These are phyloP conservation scores for Alosa sapidissima DNA, from an alignment of 2,797 vertebrate genomes.

Conservation along the genomic window DNA sequence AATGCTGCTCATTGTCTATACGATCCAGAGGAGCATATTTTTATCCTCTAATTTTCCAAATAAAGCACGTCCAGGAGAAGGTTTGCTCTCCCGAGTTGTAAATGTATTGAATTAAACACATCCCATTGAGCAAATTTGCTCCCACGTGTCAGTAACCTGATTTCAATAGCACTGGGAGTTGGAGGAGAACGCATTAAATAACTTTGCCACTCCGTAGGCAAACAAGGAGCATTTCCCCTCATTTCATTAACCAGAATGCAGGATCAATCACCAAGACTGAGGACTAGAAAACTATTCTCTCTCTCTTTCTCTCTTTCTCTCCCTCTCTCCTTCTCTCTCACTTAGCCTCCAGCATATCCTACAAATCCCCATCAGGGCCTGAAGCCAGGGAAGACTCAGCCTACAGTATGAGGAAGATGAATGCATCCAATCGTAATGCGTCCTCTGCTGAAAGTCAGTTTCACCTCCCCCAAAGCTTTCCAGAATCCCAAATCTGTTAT, in stretches of 20 bases:
- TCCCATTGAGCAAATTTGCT: conserved; percentile 17
- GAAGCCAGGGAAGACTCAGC: background rate
- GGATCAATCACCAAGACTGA: background rate
- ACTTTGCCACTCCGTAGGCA: background rate
- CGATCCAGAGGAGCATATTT: background rate
- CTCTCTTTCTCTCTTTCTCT: background rate
- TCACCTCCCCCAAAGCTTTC: background rate
- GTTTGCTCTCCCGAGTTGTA: background rate
- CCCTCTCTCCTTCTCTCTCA: background rate
- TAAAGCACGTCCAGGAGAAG: background rate
- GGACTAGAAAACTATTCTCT: background rate
- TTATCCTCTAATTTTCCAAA: conserved; percentile 12
- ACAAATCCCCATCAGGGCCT: background rate
- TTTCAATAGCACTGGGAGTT: background rate
- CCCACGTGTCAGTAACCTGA: background rate
- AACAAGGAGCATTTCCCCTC: background rate
- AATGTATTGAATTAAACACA: conserved; percentile 6
- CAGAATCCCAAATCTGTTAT: background rate
- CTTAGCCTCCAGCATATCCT: background rate
- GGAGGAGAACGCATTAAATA: background rate
- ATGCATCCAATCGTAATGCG: background rate
- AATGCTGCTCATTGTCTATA: conserved; percentile 9
- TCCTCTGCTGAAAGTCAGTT: background rate
- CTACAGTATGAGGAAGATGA: background rate
- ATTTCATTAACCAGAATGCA: background rate